Base-by-base conservation (phyloP, 2,113 vertebrate genomes). In the Himantopus leucocephalus region DNA sequence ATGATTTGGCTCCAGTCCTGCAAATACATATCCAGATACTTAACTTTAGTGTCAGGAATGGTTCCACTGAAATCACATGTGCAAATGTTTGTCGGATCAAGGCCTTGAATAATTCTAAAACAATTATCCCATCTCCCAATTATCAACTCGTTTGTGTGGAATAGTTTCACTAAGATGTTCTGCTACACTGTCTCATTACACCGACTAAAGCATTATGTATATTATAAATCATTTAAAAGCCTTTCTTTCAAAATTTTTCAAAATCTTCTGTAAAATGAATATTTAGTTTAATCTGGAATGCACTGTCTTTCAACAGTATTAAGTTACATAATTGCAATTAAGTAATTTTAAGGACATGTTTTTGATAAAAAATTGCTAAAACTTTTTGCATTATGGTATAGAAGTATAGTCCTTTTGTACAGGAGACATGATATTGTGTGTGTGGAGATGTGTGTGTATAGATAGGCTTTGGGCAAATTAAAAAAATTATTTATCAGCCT, bases 1-100 rank as follows among this genome's bases (percentile, higher is more conserved):
- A 59, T 96, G 70, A 92, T 88, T 97, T 96, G 95, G 92, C 95
- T 90, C 34, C 68, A 59, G 56, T 95, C 88, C 92, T 95, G 90
- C 92, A 96, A 95, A 95, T 71, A 94, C 85, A 86, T 95, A 52
- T 18, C 37, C 85, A 86, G 53, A 93, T 94, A 90, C 72, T 92
- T 68, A 94, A 89, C 68, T 93, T 76, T 10, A 94, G 67, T 92
- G 85, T 93, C 88, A 94, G 90, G 72, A 94, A 41, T 90, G 34
- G 74, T 94, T 94, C 67, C 79, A 84, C 59, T 93, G 88, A 92
- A 80, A 90, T 90, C 71, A 88, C 43, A 63, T 48, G 67, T 85
- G 75, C 70, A 95, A 96, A 88, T 86, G 88, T 92, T 94, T 88
- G 94, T 93, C 10, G 4, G 67, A 92, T 90, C 50, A 88, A 85